Percentiles rank a stretch among this genome's conserved stretches.
Evolutionary conservation across 2,113 vertebrate genomes (phyloP).

Genomic region (Tachuris rubrigastra): DNA sequence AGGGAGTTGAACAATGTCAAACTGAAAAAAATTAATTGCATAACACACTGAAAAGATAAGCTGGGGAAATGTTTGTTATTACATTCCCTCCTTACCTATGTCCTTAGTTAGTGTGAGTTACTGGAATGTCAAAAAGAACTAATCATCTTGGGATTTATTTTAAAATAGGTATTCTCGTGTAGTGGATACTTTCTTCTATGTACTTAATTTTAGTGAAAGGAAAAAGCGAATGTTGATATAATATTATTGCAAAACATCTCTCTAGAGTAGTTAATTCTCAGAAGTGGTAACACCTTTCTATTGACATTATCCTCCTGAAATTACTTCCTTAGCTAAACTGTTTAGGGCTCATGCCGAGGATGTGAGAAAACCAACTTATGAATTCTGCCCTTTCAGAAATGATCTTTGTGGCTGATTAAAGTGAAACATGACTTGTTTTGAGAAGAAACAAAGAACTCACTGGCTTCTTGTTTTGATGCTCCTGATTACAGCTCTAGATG

Average conservation of each 20-base stretch:
- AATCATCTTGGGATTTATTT: not conserved
- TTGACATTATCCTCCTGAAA: not conserved
- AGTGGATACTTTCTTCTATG: not conserved
- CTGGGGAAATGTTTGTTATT: not conserved
- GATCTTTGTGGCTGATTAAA: not conserved
- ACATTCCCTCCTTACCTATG: not conserved
- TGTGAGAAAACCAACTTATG: not conserved
- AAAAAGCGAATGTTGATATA: not conserved
- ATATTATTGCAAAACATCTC: not conserved
- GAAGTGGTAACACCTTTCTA: not conserved
- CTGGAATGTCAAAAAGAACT: not conserved
- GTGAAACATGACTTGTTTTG: not conserved
- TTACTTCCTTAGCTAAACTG: not conserved
- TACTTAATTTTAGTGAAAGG: not conserved
- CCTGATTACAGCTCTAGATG: not conserved
- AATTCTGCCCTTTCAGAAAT: not conserved
- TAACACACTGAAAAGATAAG: not conserved
- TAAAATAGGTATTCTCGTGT: not conserved
- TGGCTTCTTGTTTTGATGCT: not conserved
- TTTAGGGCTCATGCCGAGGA: not conserved
- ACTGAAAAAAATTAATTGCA: not conserved
- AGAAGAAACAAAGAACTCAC: not conserved
- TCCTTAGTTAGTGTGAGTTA: not conserved
- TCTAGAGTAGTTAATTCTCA: not conserved
- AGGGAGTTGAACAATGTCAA: not conserved